Evolutionary conservation across 23 tunicate genomes (phyloP), one percentile per base, ranked within the genome.

Genomic region (Halocynthia aurantium): DNA sequence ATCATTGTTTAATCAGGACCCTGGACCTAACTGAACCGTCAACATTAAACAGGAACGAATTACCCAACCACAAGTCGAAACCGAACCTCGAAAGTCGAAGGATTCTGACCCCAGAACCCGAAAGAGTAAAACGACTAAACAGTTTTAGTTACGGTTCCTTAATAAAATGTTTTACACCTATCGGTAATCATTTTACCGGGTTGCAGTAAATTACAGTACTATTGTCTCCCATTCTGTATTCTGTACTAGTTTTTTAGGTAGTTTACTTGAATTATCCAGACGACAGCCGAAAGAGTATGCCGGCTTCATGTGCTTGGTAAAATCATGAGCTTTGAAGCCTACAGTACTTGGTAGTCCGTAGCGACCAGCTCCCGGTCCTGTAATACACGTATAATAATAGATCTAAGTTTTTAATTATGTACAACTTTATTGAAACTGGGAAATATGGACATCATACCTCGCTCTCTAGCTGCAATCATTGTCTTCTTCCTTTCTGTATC

Each of bases 311-410:
- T 85, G 86, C 66, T 85, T 91, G 5, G 97, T 91, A 76, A 85
- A 91, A 57, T 91, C 97, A 77, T 91, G 97, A 20, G 61, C 65
- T 77, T 82, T 81, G 66, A 82, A 85, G 6, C 97, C 97, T 7
- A 81, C 81, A 0, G 97, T 81, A 8, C 82, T 80, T 49, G 97
- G 97, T 17, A 91, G 64, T n/a, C 81, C 87, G 78, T 91, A 91
- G 19, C 97, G 61, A 0, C 97, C 97, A 5, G 97, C 87, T 18
- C 97, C 97, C 19, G 97, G 97, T 49, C 97, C 97, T 91, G 76
- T 6, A 52, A 52, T 15, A 52, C 51, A 21, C 50, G 17, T 49
- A 20, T 20, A 49, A 20, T 20, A 49, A 49, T 12, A 10, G 50
- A 67, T 67, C 19, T 4, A 60, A 60, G 18, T 60, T n/a, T 0